Evolutionary conservation across 2,888 invertebrate species (phyloP), one percentile per base, ranked within the genome.

Genomic region (Dastarcus helophoroides): DNA sequence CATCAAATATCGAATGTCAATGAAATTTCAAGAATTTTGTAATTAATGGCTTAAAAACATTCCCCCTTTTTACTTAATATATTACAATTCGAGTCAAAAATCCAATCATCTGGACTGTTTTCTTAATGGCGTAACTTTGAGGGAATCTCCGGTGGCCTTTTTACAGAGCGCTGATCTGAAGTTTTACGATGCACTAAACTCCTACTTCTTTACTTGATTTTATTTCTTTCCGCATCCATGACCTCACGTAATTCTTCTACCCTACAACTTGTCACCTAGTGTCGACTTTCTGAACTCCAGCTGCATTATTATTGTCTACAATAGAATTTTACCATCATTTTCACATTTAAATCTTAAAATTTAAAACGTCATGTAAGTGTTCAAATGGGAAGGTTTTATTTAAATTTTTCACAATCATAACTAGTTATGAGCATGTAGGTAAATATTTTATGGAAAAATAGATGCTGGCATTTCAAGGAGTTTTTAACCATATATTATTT

Each of bases 101-200:
- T 52, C 53, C 53, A 53, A 53, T 54, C 53, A 53, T 50, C 48
- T 44, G 35, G 44, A 49, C 50, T 47, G 43, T 44, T 51, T 51
- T 44, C 47, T 48, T 53, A 54, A 53, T 53, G 51, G 48, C 47
- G 38, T 43, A 47, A 48, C 49, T 50, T 46, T 46, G 47, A 44
- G 43, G 44, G 47, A 52, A 50, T 52, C 50, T 52, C 50, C 46
- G 50, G 51, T 47, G 47, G 47, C 47, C 48, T 43, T 48, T 46
- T 48, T 40, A 38, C 40, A 42, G 40, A 42, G 41, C 44, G 40
- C 39, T 47, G 44, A 49, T 47, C 44, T 46, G 41, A 44, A 46
- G 43, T 51, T 53, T 53, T 50, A 53, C 51, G 53, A 53, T 46
- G 46, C 41, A 47, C 47, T 53, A 50, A 50, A 48, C 44, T 48